These are phyloP conservation scores for Bradysia coprophila DNA, from an alignment of 1,140 invertebrate genomes.

Conservation along the genomic window DNA sequence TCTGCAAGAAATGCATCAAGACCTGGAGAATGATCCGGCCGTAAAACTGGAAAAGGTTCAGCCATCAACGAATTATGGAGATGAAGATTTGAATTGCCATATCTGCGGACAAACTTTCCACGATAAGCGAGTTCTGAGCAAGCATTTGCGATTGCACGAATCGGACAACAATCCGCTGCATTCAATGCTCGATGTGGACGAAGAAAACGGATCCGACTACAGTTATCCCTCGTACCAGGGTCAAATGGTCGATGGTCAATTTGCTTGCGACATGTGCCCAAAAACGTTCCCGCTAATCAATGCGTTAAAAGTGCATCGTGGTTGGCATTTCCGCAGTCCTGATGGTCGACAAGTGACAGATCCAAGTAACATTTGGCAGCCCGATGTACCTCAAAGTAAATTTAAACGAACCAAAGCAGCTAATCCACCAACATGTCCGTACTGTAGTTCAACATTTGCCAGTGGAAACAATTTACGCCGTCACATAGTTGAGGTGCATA, in stretches of 20 bases:
- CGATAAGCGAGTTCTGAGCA: slow-evolving; percentile 20
- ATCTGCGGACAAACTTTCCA: slow-evolving; percentile 18
- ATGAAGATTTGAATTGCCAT: slow-evolving; percentile 16
- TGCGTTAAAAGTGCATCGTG: slow-evolving; percentile 24
- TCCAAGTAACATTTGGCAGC: slow-evolving; percentile 4
- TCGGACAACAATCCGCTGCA: slow-evolving; percentile 20
- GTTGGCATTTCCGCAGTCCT: slow-evolving; percentile 24
- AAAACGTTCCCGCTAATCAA: slow-evolving; percentile 23
- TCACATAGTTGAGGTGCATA: slow-evolving; percentile 22
- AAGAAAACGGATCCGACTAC: slow-evolving; percentile 13
- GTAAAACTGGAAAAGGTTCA: background rate
- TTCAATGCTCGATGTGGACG: slow-evolving; percentile 16
- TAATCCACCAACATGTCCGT: slow-evolving; percentile 10
- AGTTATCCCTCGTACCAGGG: slow-evolving; percentile 19
- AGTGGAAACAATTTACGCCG: slow-evolving; percentile 22
- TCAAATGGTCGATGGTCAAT: slow-evolving; percentile 20
- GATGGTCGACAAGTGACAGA: slow-evolving; percentile 25
- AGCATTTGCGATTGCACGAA: slow-evolving; percentile 22
- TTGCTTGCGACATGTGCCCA: slow-evolving; percentile 21
- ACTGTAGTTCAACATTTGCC: slow-evolving; percentile 22
- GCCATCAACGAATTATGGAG: slow-evolving; percentile 4
- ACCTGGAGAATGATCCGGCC: background rate
- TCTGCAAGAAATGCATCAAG: background rate
- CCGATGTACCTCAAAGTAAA: slow-evolving; percentile 1
- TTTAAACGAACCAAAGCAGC: background rate